These are phyloP conservation scores for Mylabris sibirica DNA, from an alignment of 2,888 invertebrate genomes.

Conservation along the genomic window DNA sequence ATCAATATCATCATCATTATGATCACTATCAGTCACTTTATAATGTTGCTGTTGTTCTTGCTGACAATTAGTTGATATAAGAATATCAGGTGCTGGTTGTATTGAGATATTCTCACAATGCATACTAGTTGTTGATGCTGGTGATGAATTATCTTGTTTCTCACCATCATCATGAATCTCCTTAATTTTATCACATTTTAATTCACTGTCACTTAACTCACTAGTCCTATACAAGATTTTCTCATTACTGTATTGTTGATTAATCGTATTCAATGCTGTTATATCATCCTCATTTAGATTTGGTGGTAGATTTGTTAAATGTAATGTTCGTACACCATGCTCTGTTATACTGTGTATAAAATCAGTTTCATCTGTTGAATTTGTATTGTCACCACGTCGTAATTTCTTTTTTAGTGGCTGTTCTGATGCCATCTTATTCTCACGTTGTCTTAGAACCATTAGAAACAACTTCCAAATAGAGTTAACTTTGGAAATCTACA, in stretches of 20 bases:
- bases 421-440: constrained; percentile 64
- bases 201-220: constrained; percentile 36
- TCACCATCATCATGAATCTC: constrained; percentile 28
- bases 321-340: constrained; percentile 52
- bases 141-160: constrained; percentile 22
- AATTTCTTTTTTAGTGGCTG: constrained; percentile 87
- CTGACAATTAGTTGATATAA: constrained; percentile 29
- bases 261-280: constrained; percentile 49
- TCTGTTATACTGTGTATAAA: constrained; percentile 64
- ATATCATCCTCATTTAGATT: constrained; percentile 56
- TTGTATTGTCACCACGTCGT: constrained; percentile 70
- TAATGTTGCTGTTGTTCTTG: too few relatives aligned
- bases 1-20: constrained; percentile 15
- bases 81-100: constrained; percentile 49
- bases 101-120: constrained; percentile 45
- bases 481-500: too few relatives aligned
- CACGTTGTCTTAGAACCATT: constrained; percentile 40
- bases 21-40: neutral
- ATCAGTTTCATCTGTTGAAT: constrained; percentile 66
- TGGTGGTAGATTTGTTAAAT: constrained; percentile 49
- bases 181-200: constrained; percentile 22
- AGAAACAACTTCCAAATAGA: constrained; percentile 22
- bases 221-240: constrained; percentile 47
- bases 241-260: constrained; percentile 46
- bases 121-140: constrained; percentile 27